phyloP scores from a whole-genome alignment of 2,888 invertebrate species.

The Cryptosula pallasiana region DNA sequence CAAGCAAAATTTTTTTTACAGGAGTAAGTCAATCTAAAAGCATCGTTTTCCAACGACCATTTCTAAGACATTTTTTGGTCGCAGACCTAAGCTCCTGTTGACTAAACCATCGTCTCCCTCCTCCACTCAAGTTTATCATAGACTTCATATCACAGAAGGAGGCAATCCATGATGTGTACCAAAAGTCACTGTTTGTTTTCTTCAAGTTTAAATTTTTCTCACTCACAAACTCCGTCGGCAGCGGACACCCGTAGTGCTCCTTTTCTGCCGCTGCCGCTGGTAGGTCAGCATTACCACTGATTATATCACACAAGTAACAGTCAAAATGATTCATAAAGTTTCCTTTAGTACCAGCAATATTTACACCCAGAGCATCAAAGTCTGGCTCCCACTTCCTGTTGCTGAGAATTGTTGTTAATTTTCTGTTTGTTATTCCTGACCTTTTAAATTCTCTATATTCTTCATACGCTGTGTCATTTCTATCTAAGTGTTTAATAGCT shows the following conservation, averaged over 20 bases:
- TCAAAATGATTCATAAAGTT: conserved; percentile 63
- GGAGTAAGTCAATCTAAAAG: too few species aligned
- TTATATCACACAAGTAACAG: conserved; percentile 65
- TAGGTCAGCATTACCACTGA: conserved; percentile 52
- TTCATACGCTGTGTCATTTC: conserved; percentile 63
- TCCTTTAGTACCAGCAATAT: conserved; percentile 36
- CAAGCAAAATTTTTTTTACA: too few species aligned
- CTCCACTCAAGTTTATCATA: neutral
- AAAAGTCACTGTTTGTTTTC: neutral
- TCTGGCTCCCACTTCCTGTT: conserved; percentile 54
- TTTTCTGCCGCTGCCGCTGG: conserved; percentile 34
- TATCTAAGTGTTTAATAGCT: conserved; percentile 59
- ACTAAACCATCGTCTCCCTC: neutral
- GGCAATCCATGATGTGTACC: conserved; percentile 9
- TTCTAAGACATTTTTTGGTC: neutral
- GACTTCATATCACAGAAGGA: conserved; percentile 17
- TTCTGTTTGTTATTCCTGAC: conserved; percentile 47
- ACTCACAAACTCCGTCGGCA: conserved; percentile 46
- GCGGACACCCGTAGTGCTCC: conserved; percentile 58
- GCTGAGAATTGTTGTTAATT: conserved; percentile 56
- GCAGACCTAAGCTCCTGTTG: neutral
- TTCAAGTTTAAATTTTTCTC: conserved; percentile 14
- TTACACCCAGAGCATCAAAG: conserved; percentile 34
- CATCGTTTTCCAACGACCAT: neutral
- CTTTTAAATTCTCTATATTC: conserved; percentile 66